A percentile compares a stretch with the other conserved stretches of the same genome.
phyloP scores from a whole-genome alignment of 2,113 vertebrate species.

The Pollimyrus isidori region DNA sequence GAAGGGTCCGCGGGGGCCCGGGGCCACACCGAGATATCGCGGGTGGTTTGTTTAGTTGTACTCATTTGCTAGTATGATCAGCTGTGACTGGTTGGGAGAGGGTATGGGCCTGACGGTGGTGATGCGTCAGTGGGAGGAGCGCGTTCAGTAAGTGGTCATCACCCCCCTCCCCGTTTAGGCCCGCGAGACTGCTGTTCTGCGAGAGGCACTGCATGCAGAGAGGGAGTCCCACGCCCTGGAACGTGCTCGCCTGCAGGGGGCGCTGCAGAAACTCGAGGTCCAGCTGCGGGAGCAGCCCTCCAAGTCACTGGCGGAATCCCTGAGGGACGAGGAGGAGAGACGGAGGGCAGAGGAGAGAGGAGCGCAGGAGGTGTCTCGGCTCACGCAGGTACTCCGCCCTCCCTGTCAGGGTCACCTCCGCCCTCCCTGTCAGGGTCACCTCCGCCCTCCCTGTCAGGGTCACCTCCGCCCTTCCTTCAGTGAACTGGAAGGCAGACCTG shows the following conservation, averaged over 20 bases:
- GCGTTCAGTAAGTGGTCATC: not conserved
- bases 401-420: not conserved
- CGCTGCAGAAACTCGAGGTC: conserved; percentile 41
- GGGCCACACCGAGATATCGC: not conserved
- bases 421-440: not conserved
- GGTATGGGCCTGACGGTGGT: not conserved
- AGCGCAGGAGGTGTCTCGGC: conserved; percentile 46
- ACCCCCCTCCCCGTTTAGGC: conserved; percentile 35
- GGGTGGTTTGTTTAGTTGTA: not conserved
- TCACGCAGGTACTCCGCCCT: conserved; percentile 50
- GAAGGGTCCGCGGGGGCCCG: not conserved
- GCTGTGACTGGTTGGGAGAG: not conserved
- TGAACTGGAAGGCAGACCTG: not conserved
- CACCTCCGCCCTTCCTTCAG: not conserved
- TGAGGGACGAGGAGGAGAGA: conserved; percentile 47
- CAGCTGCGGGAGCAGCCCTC: conserved; percentile 30
- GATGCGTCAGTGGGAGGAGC: not conserved
- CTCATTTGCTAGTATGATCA: not conserved
- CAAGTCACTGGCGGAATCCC: conserved; percentile 20
- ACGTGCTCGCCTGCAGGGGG: conserved; percentile 43
- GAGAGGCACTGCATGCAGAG: conserved; percentile 48
- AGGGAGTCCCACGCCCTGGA: conserved; percentile 38
- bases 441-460: not conserved
- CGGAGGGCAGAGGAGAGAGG: conserved; percentile 40
- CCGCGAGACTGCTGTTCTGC: conserved; percentile 49